Percentiles rank a stretch among this genome's conserved stretches.
Conservation (phyloP, 1,140 invertebrate genomes). For the Drosophila elegans region DNA sequence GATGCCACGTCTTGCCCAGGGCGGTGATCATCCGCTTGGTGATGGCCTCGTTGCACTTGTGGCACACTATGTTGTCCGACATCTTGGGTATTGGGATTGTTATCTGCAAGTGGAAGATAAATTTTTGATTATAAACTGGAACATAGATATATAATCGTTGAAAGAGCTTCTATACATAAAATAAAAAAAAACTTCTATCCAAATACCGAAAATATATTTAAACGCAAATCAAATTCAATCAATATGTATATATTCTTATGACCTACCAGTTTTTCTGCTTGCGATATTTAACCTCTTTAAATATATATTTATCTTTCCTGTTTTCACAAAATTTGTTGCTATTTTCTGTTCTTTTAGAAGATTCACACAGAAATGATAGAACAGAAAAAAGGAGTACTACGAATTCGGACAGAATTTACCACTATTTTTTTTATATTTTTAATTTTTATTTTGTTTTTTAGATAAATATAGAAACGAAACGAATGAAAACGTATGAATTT, state of each 20-base stretch:
- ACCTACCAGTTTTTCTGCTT: not conserved
- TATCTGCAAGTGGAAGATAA: too few relatives aligned
- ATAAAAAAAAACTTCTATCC: too few relatives aligned
- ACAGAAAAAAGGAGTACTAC: not conserved
- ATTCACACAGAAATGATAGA: slow-evolving; percentile 18
- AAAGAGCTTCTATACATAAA: too few relatives aligned
- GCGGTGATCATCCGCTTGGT: slow-evolving; percentile 88
- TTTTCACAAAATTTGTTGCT: not conserved
- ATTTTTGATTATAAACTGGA: too few relatives aligned
- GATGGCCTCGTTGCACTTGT: slow-evolving; percentile 79
- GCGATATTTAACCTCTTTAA: too few relatives aligned
- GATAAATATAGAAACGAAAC: slow-evolving; percentile 50
- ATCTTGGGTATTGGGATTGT: slow-evolving; percentile 13
- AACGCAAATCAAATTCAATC: too few relatives aligned
- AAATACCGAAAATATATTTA: too few relatives aligned
- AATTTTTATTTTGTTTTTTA: slow-evolving; percentile 23
- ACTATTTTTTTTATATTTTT: slow-evolving; percentile 52
- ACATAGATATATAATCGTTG: not conserved
- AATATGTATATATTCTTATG: not conserved
- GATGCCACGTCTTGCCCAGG: slow-evolving; percentile 99
- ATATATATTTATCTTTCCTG: too few relatives aligned
- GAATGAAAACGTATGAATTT: slow-evolving; percentile 74
- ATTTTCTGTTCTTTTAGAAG: not conserved
- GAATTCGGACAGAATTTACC: slow-evolving; percentile 4
- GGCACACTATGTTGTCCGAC: slow-evolving; percentile 59